Evolutionary conservation across 2,888 invertebrate species (phyloP), one percentile per base, ranked within the genome.

Genomic region (Latrodectus elegans): DNA sequence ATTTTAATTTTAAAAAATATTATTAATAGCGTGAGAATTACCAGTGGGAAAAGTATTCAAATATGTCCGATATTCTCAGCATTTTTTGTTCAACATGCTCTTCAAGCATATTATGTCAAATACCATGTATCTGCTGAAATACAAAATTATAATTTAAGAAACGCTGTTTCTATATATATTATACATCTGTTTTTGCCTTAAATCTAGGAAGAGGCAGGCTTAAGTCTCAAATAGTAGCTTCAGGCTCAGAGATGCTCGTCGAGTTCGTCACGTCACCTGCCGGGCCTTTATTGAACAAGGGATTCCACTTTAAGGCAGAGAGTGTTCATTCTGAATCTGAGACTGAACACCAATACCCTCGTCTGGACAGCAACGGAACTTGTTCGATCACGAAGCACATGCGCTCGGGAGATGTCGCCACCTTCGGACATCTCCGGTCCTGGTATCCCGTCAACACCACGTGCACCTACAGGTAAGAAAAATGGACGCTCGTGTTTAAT

Each of bases 361-460:
- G 85, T 0, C 82, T 89, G 17, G 89, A 90, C 60, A 71, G 85
- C 17, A 84, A 89, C 51, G 89, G 89, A 8, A 88, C 84, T 22
- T 90, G 90, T 52, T 26, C 89, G 12, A 88, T 90, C 15, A 87
- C 88, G 17, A 73, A 85, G 22, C 74, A 88, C 17, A 83, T 90
- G 9, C 67, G 87, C 10, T 60, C 80, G 8, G 77, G 75, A 15
- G 84, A 88, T n/a, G 84, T 79, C 6, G 53, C 73, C n/a, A 87
- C 88, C 8, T 90, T 89, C 64, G 88, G 89, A 8, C 85, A 88
- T 64, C 76, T 90, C 38, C 82, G 90, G 14, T 90, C 90, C 2
- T 97, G 97, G 97, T 97, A 97, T 92, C 97, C 97, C 0, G 97
- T 97, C 0, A 96, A 97, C 91, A 97, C 97, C 0, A 96, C 96